These are phyloP conservation scores for Alouatta palliata DNA, from an alignment of 2,113 vertebrate species.

Conservation along the genomic window DNA sequence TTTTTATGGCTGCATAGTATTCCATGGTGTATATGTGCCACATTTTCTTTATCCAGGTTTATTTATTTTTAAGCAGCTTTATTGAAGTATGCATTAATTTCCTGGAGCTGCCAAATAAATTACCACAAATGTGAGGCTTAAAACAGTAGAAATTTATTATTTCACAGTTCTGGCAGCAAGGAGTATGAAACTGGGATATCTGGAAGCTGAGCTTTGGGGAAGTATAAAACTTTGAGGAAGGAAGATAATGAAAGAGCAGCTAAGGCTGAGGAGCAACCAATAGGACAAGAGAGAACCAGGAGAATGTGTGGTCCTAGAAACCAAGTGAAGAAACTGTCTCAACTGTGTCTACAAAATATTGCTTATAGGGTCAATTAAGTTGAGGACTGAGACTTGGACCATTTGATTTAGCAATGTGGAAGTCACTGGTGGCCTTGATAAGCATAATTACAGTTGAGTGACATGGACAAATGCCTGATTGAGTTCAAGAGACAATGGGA, in stretches of 20 bases:
- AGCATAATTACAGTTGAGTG: not conserved
- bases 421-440: not conserved
- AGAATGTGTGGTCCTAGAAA: not conserved
- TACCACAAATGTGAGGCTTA: not conserved
- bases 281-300: not conserved
- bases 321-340: not conserved
- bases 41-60: not conserved
- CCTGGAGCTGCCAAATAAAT: not conserved
- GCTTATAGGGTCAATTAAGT: not conserved
- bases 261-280: not conserved
- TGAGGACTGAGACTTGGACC: not conserved
- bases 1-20: too few species aligned
- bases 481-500: not conserved
- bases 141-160: not conserved
- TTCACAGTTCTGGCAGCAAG: not conserved
- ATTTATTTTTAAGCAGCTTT: not conserved
- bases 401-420: not conserved
- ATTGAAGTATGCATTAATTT: not conserved
- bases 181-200: not conserved
- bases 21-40: too few species aligned
- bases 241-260: not conserved
- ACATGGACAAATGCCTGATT: not conserved
- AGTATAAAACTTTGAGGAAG: not conserved
- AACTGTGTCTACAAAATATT: not conserved
- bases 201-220: not conserved